Conservation (phyloP, 2,888 invertebrate species). For the Hirtodrosophila histrioides region DNA sequence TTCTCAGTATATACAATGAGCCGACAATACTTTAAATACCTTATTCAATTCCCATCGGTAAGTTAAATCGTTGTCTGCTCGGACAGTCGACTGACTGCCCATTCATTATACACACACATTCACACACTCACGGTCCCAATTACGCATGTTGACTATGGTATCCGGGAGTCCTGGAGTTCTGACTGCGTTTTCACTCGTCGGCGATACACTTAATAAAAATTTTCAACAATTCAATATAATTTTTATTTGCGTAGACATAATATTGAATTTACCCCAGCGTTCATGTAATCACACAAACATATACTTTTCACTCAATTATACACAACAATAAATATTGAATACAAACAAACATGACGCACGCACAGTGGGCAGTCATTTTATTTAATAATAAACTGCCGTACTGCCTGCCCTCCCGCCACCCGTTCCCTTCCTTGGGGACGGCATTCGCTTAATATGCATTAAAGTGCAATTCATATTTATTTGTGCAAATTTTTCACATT, state of each 20-base stretch:
- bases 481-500: slow-evolving; percentile 77
- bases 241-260: slow-evolving; percentile 72
- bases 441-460: slow-evolving; percentile 72
- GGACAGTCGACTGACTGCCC: slow-evolving; percentile 1
- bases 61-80: slow-evolving; percentile 37
- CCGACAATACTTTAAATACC: slow-evolving; percentile 37
- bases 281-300: slow-evolving; percentile 72
- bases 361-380: slow-evolving; percentile 69
- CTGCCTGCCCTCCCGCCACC: neutral
- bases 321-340: slow-evolving; percentile 76
- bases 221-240: slow-evolving; percentile 76
- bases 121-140: slow-evolving; percentile 45
- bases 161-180: slow-evolving; percentile 39
- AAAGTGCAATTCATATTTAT: slow-evolving; percentile 79
- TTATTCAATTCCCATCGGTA: slow-evolving; percentile 41
- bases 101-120: slow-evolving; percentile 8
- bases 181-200: slow-evolving; percentile 32
- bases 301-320: slow-evolving; percentile 79
- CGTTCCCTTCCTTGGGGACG: slow-evolving; percentile 16
- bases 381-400: slow-evolving; percentile 71
- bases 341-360: slow-evolving; percentile 66
- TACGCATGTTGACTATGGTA: slow-evolving; percentile 61
- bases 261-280: slow-evolving; percentile 60
- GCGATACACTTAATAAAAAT: slow-evolving; percentile 60
- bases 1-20: slow-evolving; percentile 8